Percentiles rank a stretch among this genome's conserved stretches.
Conservation (phyloP, 2,113 vertebrate genomes). For the Dissostichus mawsoni region DNA sequence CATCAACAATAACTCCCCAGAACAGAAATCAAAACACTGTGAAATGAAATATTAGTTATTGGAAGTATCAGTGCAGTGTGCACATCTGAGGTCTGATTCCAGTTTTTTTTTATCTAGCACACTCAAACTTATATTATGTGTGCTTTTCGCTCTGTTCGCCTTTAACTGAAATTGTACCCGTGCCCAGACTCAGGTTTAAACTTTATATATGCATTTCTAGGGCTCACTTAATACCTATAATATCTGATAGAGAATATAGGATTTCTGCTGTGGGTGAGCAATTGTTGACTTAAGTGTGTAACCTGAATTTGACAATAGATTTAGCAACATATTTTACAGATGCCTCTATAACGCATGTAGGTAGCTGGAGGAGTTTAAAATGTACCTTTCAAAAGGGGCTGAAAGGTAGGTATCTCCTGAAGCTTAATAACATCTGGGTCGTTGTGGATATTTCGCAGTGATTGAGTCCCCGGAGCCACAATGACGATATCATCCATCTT, state of each 20-base stretch:
- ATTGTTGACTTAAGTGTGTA: too few species aligned
- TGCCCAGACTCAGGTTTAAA: too few species aligned
- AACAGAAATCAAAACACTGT: not conserved
- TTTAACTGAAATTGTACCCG: not conserved
- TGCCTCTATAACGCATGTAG: not conserved
- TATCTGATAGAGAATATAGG: not conserved
- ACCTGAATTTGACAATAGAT: not conserved
- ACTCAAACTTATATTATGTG: not conserved
- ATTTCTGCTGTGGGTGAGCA: not conserved
- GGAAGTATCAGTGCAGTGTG: not conserved
- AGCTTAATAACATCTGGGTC: slow-evolving; percentile 98
- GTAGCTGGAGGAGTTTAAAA: not conserved
- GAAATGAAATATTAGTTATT: not conserved
- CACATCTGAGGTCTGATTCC: not conserved
- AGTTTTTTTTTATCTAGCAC: not conserved
- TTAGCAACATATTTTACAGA: not conserved
- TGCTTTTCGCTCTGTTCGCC: not conserved
- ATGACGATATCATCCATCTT: slow-evolving; percentile 99
- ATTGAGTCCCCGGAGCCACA: slow-evolving; percentile 93
- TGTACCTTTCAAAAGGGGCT: slow-evolving; percentile 95
- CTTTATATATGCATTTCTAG: not conserved
- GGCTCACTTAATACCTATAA: not conserved
- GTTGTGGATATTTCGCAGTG: slow-evolving; percentile 92
- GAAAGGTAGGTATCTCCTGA: slow-evolving; percentile 98
- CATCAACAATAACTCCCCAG: not conserved